These are phyloP conservation scores for Columba guinea DNA, from an alignment of 2,797 vertebrate genomes.

Conservation along the genomic window DNA sequence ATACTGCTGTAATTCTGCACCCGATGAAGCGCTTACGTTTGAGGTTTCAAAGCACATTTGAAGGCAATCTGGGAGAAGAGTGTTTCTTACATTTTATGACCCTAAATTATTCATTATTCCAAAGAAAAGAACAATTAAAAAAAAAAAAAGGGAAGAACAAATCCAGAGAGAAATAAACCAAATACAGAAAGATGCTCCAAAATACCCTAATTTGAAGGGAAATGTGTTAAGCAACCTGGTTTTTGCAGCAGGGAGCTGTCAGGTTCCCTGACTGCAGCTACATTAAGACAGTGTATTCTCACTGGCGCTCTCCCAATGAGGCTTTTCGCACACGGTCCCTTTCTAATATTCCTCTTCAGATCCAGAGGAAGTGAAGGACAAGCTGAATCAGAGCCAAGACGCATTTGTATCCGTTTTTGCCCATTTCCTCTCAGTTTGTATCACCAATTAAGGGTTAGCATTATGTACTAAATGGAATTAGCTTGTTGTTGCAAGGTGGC, in stretches of 20 bases:
- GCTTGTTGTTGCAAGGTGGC: neutral
- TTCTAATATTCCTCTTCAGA: neutral
- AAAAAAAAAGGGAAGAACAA: neutral
- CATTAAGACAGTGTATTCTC: neutral
- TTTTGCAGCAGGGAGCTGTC: neutral
- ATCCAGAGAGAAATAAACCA: neutral
- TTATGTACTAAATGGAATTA: neutral
- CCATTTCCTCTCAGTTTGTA: neutral
- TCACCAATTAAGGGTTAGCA: neutral
- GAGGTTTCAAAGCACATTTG: neutral
- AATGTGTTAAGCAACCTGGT: neutral
- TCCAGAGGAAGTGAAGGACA: neutral
- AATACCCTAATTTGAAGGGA: neutral
- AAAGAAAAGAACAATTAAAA: neutral
- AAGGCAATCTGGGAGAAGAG: neutral
- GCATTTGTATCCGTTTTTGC: neutral
- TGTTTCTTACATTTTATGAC: neutral
- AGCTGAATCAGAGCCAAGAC: neutral
- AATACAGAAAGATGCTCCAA: neutral
- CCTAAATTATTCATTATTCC: conserved; percentile 12
- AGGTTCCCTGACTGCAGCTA: neutral
- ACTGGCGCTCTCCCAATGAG: neutral
- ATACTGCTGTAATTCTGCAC: neutral
- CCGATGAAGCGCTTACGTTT: neutral
- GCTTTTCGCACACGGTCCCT: neutral